phyloP scores from a whole-genome alignment of 2,113 vertebrate species.

The Psittacara wagleri region DNA sequence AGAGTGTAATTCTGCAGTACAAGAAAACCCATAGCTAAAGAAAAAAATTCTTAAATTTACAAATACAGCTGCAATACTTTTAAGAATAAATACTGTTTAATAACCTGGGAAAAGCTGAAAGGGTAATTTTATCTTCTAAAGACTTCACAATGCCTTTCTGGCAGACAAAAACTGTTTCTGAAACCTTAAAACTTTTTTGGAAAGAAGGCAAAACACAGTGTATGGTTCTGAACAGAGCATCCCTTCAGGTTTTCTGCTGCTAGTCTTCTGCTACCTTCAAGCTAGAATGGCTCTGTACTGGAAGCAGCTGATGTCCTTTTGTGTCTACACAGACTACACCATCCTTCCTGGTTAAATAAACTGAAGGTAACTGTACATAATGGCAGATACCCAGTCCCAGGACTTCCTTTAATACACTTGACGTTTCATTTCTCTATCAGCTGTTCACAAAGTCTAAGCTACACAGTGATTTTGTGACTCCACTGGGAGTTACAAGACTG shows the following conservation, averaged over 20 bases:
- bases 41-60: neutral
- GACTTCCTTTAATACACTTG: accelerated
- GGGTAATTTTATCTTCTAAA: neutral
- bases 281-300: neutral
- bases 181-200: neutral
- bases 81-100: neutral
- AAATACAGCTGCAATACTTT: neutral
- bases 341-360: neutral
- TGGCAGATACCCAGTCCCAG: neutral
- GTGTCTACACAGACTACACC: neutral
- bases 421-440: accelerated
- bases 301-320: neutral
- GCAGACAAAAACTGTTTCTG: neutral
- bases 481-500: neutral
- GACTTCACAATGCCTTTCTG: neutral
- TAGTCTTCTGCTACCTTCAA: neutral
- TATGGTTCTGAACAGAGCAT: neutral
- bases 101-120: neutral
- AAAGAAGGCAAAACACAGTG: neutral
- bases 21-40: neutral
- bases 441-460: neutral
- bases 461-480: neutral
- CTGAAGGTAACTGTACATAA: neutral
- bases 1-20: neutral
- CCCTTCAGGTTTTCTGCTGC: neutral